These are phyloP conservation scores for Pandion haliaetus DNA, from an alignment of 2,113 vertebrate genomes.

Conservation along the genomic window DNA sequence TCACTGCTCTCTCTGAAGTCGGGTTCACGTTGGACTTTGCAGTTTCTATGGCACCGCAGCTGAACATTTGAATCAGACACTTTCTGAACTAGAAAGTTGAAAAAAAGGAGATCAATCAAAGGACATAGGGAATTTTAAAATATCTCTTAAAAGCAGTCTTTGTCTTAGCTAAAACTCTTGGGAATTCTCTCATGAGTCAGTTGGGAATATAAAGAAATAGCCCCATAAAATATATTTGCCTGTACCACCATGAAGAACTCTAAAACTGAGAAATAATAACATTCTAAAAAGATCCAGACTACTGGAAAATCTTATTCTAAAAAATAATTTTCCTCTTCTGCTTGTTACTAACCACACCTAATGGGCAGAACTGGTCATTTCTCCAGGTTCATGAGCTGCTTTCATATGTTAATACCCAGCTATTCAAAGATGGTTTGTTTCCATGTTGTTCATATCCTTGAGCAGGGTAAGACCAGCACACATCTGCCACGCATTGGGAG, in stretches of 20 bases:
- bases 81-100: constrained; percentile 80
- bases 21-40: constrained; percentile 66
- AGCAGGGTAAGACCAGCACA: not conserved
- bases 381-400: not conserved
- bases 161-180: not conserved
- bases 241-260: not conserved
- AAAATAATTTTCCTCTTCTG: not conserved
- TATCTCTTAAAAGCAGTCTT: not conserved
- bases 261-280: not conserved
- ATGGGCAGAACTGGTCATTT: not conserved
- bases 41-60: constrained; percentile 38
- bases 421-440: not conserved
- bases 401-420: not conserved
- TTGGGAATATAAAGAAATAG: not conserved
- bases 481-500: not conserved
- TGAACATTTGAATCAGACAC: constrained; percentile 82
- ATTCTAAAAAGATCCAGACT: not conserved
- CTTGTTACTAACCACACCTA: not conserved
- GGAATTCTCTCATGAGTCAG: not conserved
- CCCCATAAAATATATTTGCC: not conserved
- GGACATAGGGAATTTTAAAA: not conserved
- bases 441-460: not conserved
- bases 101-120: not conserved
- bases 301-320: not conserved
- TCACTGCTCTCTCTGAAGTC: constrained; percentile 64